Conservation (phyloP, 1,140 invertebrate genomes). For the Bombus vancouverensis region DNA sequence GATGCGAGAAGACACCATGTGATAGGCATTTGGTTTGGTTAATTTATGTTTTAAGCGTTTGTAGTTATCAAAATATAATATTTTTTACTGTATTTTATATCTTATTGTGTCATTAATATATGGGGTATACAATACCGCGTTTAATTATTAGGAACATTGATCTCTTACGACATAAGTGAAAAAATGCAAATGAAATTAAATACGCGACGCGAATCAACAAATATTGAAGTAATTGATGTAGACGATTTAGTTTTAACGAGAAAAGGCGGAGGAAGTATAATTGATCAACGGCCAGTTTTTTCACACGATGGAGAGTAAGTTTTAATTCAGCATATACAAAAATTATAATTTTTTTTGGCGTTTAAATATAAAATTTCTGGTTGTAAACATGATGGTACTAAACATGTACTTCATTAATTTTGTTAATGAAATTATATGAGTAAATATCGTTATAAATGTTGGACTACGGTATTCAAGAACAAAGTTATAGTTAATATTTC, state of each 20-base stretch:
- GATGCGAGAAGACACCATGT: conserved; percentile 11
- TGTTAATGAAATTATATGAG: background rate
- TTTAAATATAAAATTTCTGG: background rate
- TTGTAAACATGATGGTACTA: background rate
- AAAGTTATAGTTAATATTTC: background rate
- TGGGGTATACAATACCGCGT: background rate
- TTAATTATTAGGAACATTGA: background rate
- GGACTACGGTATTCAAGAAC: background rate
- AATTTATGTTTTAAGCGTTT: background rate
- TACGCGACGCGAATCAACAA: background rate
- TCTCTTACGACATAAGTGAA: background rate
- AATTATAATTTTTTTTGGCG: background rate
- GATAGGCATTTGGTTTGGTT: conserved; percentile 29
- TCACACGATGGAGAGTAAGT: conserved; percentile 86
- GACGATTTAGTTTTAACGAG: conserved; percentile 78
- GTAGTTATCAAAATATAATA: conserved; percentile 14
- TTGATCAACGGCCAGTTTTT: conserved; percentile 85
- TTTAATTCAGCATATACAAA: conserved; percentile 15
- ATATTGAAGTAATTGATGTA: conserved; percentile 34
- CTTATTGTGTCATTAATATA: background rate
- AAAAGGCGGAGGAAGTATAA: conserved; percentile 85
- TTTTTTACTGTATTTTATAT: background rate
- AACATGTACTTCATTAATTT: background rate
- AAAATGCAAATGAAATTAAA: conserved; percentile 55
- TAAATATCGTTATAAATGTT: background rate